phyloP scores from a whole-genome alignment of 2,113 vertebrate genomes.

The Aptenodytes forsteri region DNA sequence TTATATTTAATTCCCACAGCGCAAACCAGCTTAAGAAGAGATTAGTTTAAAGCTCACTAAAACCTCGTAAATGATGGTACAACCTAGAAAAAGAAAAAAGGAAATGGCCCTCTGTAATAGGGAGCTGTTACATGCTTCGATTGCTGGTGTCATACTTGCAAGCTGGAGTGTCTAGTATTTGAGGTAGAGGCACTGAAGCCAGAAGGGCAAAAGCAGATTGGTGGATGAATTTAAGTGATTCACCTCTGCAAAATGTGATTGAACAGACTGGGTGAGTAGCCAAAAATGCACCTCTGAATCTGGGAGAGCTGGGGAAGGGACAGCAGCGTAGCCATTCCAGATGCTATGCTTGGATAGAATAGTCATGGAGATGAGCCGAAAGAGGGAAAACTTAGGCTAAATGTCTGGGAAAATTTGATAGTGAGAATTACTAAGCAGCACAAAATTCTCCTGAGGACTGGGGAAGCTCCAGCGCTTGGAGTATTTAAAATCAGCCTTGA shows the following conservation, averaged over 20 bases:
- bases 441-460: constrained; percentile 1
- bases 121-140: not conserved
- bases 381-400: constrained; percentile 13
- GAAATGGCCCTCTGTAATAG: not conserved
- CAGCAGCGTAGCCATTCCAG: not conserved
- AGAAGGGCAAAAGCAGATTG: not conserved
- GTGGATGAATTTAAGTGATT: not conserved
- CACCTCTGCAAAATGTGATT: not conserved
- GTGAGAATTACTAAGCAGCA: constrained; percentile 29
- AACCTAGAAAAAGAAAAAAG: not conserved
- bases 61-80: not conserved
- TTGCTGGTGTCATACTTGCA: fast-evolving
- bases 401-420: not conserved
- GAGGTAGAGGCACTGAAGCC: not conserved
- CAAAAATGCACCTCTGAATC: not conserved
- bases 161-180: not conserved
- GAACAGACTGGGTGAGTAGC: not conserved
- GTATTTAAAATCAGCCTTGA: constrained; percentile 3
- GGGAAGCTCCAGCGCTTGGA: not conserved
- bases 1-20: not conserved
- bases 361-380: not conserved
- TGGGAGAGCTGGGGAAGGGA: not conserved
- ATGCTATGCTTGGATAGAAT: not conserved
- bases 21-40: constrained; percentile 7
- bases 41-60: constrained; percentile 21